phyloP scores from a whole-genome alignment of 2,797 vertebrate species.

The Enoplosus armatus region DNA sequence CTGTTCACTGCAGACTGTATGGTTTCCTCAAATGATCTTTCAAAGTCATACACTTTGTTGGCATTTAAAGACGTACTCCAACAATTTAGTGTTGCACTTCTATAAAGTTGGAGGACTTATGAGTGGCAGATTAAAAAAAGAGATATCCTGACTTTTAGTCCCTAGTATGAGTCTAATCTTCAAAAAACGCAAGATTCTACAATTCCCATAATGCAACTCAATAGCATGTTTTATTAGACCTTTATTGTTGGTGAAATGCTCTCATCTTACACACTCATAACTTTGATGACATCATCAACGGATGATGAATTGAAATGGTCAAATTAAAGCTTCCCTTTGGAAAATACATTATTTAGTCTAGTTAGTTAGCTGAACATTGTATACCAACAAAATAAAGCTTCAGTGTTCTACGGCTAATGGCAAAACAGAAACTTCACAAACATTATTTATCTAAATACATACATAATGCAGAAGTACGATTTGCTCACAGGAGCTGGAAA shows the following conservation, averaged over 20 bases:
- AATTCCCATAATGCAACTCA: background rate
- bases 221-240: background rate
- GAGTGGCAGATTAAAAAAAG: background rate
- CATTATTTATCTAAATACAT: too few relatives aligned
- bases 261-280: background rate
- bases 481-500: background rate
- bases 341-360: too few relatives aligned
- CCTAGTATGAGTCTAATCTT: background rate
- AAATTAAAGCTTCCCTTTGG: background rate
- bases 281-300: too few relatives aligned
- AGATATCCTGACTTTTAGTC: background rate
- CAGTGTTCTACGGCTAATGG: background rate
- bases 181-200: background rate
- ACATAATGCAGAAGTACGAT: background rate
- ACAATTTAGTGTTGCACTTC: too few relatives aligned
- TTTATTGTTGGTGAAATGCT: background rate
- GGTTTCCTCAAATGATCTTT: background rate
- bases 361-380: background rate
- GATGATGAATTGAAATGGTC: background rate
- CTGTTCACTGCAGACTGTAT: background rate
- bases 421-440: background rate
- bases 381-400: background rate
- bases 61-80: background rate
- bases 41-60: background rate
- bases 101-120: too few relatives aligned